phyloP scores from a whole-genome alignment of 2,888 invertebrate species.

The Sinohyriopsis cumingii region DNA sequence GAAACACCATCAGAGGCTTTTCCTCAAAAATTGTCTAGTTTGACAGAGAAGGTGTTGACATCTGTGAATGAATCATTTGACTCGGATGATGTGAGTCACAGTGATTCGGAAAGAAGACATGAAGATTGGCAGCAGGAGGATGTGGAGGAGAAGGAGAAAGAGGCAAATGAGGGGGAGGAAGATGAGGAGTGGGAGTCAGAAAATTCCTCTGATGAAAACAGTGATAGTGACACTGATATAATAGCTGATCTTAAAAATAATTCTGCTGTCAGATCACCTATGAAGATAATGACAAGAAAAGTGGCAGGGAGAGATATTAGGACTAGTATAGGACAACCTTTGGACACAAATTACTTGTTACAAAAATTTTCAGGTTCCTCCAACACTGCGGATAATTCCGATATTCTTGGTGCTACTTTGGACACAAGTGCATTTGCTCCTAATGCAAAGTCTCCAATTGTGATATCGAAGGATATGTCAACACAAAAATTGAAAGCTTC shows the following conservation, averaged over 20 bases:
- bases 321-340: constrained; percentile 7
- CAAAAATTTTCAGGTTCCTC: neutral
- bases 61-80: constrained; percentile 18
- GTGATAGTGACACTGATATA: neutral
- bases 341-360: constrained; percentile 15
- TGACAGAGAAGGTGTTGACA: constrained; percentile 27
- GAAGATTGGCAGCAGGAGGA: constrained; percentile 21
- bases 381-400: neutral
- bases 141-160: constrained; percentile 17
- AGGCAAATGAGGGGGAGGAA: constrained; percentile 9
- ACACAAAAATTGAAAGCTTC: constrained; percentile 1
- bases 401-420: constrained; percentile 20
- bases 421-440: constrained; percentile 38
- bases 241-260: neutral
- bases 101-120: constrained; percentile 23
- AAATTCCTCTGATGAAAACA: constrained; percentile 1
- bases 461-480: constrained; percentile 38
- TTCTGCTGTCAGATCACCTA: constrained; percentile 31
- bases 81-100: constrained; percentile 21
- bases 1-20: too few species aligned
- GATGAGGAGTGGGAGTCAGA: constrained; percentile 11
- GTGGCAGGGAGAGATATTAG: constrained; percentile 38
- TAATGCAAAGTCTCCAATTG: constrained; percentile 38
- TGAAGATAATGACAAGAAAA: constrained; percentile 46
- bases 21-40: constrained; percentile 23